Conservation (phyloP, 2,113 vertebrate genomes). For the Equus przewalskii region DNA sequence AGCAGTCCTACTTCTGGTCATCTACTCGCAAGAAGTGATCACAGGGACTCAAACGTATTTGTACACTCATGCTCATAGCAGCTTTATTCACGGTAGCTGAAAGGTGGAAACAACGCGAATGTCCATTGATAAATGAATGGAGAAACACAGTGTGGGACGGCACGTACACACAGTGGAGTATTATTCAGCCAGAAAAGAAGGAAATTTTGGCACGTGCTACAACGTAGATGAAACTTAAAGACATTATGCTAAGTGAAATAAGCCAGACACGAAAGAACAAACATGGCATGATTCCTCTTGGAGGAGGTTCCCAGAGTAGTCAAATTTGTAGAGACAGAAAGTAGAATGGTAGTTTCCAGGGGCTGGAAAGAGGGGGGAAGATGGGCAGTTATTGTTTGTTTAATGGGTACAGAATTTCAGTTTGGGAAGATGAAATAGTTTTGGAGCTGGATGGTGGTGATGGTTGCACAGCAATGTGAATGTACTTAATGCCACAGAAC, state of each 20-base stretch:
- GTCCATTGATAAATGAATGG: not conserved
- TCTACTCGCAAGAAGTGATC: not conserved
- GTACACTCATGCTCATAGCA: not conserved
- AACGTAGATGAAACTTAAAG: not conserved
- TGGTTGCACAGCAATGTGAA: not conserved
- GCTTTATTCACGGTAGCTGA: not conserved
- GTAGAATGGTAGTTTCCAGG: not conserved
- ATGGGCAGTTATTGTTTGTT: not conserved
- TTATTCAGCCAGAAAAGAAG: not conserved
- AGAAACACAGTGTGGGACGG: not conserved
- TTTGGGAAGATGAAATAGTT: not conserved
- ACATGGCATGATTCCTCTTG: not conserved
- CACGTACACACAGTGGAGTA: not conserved
- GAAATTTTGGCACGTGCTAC: not conserved
- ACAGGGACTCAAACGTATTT: too few relatives aligned
- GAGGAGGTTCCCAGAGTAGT: not conserved
- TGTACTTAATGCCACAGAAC: not conserved
- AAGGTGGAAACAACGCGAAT: not conserved
- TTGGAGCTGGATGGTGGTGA: too few relatives aligned
- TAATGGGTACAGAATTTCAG: not conserved
- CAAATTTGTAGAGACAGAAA: not conserved
- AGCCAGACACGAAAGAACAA: not conserved
- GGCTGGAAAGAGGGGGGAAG: not conserved
- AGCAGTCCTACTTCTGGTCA: not conserved
- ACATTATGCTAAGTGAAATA: not conserved